A percentile compares a stretch with the other conserved stretches of the same genome.
These are phyloP conservation scores for Ellobius talpinus DNA, from an alignment of 2,113 vertebrate species.

Conservation along the genomic window DNA sequence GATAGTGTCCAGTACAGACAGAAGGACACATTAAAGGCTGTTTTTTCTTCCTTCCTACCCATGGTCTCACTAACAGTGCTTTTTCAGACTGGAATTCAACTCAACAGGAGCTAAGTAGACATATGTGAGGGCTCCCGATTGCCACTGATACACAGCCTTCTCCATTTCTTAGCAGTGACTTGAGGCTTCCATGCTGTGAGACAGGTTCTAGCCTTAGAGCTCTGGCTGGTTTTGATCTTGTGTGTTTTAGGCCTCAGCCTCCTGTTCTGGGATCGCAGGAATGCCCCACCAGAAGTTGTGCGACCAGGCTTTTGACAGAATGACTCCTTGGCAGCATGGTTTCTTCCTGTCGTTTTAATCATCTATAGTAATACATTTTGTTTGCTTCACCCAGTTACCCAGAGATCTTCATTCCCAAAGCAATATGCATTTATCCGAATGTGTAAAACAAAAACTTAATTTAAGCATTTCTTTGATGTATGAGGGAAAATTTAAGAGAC, in stretches of 20 bases:
- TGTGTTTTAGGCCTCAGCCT: not conserved
- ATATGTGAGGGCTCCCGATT: not conserved
- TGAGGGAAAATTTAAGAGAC: not conserved
- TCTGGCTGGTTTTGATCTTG: not conserved
- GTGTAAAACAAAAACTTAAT: not conserved
- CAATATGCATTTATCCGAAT: not conserved
- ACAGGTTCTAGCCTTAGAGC: too few species aligned
- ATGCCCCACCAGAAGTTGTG: not conserved
- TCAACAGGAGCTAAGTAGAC: not conserved
- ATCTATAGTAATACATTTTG: not conserved
- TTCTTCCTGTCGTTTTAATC: not conserved
- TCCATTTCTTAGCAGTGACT: not conserved
- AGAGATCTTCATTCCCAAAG: conserved; percentile 27
- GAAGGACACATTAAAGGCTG: not conserved
- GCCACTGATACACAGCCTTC: not conserved
- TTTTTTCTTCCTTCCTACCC: not conserved
- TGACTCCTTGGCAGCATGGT: not conserved
- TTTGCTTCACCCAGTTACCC: not conserved
- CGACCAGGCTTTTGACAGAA: not conserved
- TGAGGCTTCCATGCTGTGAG: not conserved
- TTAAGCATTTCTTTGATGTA: conserved; percentile 32
- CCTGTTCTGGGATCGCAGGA: not conserved
- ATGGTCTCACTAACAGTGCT: not conserved
- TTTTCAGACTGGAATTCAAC: not conserved
- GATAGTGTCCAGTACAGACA: not conserved